Base-by-base conservation (phyloP, 2,888 invertebrate genomes). In the Pegoplata infirma region DNA sequence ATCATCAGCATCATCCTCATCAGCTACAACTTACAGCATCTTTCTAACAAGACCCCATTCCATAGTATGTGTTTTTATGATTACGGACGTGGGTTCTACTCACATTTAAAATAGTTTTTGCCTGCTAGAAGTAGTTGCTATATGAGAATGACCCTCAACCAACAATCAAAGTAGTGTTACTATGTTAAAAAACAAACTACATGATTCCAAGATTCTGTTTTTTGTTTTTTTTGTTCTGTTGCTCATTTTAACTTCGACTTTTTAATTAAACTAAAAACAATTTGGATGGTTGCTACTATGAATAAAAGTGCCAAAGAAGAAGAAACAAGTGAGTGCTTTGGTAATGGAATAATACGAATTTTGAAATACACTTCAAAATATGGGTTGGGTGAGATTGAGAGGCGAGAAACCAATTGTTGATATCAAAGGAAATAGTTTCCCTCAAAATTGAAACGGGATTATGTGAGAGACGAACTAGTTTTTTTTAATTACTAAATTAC, bases 201-300 rank as follows among this genome's bases (percentile, higher is more conserved):
- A 28, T 19, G 28, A 17, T 61, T 40, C n/a, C n/a, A 6, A 25
- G 25, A 25, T 25, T 40, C n/a, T 40, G 12, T 40, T 40, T 40
- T n/a, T 40, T 40, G 25, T 16, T 47, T 17, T 44, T 47, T 21
- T 46, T 21, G 3, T 28, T 46, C 19, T n/a, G n/a, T n/a, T n/a
- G n/a, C n/a, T n/a, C 12, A 25, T 6, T 25, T 40, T 40, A n/a
- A 5, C 32, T 56, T 56, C 5, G 32, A 32, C n/a, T 68, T 68
- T 67, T 68, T 68, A 56, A 68, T 56, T 68, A 56, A 68, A 68
- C 46, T 68, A 56, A 47, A 67, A 56, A 67, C 21, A 67, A 56
- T 47, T 56, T 21, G 12, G 32, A 14, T 47, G 28, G 36, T 68
- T 68, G 47, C 49, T 23, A 32, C 32, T 7, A 67, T 67, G 17